phyloP scores from a whole-genome alignment of 2,797 vertebrate species.

The Acanthurus lineatus region DNA sequence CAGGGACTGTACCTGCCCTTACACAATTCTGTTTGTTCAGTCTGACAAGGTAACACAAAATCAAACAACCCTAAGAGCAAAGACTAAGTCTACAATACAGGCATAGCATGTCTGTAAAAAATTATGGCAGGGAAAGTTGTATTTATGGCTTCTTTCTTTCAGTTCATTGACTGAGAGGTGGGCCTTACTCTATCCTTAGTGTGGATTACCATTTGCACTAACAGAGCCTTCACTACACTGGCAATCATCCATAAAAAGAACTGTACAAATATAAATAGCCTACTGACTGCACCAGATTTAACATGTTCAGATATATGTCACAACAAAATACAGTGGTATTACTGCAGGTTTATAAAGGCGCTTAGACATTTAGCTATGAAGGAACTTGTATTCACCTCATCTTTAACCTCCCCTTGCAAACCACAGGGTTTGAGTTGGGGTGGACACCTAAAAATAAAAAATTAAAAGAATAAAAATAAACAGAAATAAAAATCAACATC shows the following conservation, averaged over 20 bases:
- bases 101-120: constrained; percentile 7
- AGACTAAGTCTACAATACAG: neutral
- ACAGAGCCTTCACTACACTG: constrained; percentile 38
- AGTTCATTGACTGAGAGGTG: constrained; percentile 1
- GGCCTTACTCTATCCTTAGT: neutral
- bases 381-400: constrained; percentile 10
- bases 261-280: neutral
- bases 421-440: too few relatives aligned
- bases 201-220: constrained; percentile 28
- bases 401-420: neutral
- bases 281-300: constrained; percentile 48
- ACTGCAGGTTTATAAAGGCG: constrained; percentile 9
- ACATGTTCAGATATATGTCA: constrained; percentile 32
- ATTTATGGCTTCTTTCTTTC: constrained; percentile 21
- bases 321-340: constrained; percentile 19
- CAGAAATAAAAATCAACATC: neutral
- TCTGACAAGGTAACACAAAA: constrained; percentile 4
- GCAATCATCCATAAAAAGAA: constrained; percentile 36
- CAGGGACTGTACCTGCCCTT: neutral
- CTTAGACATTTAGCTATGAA: constrained; percentile 2
- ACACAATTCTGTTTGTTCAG: neutral
- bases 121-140: constrained; percentile 24
- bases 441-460: too few relatives aligned
- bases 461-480: neutral
- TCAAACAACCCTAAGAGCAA: constrained; percentile 18